Evolutionary conservation across 2,113 vertebrate species (phyloP), one percentile per base, ranked within the genome.

Genomic region (Strigops habroptila): DNA sequence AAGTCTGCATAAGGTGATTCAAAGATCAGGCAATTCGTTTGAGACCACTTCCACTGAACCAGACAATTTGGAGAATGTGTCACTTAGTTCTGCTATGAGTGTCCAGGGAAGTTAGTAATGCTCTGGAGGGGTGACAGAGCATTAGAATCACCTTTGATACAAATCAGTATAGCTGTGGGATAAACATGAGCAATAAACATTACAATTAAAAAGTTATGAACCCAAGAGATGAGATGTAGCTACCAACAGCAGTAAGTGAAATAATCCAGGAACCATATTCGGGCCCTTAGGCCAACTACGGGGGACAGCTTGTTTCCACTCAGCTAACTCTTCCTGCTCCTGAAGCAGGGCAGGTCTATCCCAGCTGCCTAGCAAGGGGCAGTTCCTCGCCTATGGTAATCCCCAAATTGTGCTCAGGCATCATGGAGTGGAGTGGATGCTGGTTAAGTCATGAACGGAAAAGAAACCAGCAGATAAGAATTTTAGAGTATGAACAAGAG

Each of bases 321-420:
- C 48, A 46, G 49, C 43, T 33, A 22, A 31, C 30, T 4, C 7
- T 14, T 43, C 10, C 65, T 65, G 13, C 7, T 37, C 39, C 53
- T 74, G 78, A 14, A 25, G 53, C 63, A 52, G 30, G 9, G 57
- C 3, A 51, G 27, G 3, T 22, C 67, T 3, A 1, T 7, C 52
- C 24, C 7, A 1, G 2, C 7, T 7, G 39, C 44, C 44, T 23
- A 4, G 14, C 3, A 7, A 10, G 30, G 28, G 12, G 7, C 8
- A 46, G 37, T 1, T 91, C 43, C 78, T 14, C 10, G 35, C 71
- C 57, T 22, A 3, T 24, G 21, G 23, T 43, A 2, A 10, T 48
- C 62, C 67, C 35, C n/a, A 63, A 33, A 43, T 23, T 27, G 43
- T 21, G 52, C 48, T 48, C 55, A 16, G 11, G 37, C 39, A 3